A percentile compares a stretch with the other conserved stretches of the same genome.
Conservation (phyloP, 2,113 vertebrate species). For the cattle (Bos taurus) region DNA sequence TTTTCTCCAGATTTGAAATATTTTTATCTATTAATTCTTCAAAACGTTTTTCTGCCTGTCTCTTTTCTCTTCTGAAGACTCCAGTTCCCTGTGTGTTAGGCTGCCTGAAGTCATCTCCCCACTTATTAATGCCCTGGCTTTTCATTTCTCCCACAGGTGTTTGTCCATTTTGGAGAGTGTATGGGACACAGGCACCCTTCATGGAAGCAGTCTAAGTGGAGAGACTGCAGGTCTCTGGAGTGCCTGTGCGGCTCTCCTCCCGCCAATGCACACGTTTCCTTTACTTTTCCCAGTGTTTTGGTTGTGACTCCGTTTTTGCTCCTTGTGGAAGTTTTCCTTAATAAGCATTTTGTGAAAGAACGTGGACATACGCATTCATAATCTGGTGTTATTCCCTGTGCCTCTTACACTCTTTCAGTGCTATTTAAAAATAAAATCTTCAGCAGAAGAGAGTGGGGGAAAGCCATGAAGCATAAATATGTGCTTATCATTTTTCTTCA, state of each 20-base stretch:
- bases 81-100: fast-evolving
- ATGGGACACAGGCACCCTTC: background rate
- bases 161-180: background rate
- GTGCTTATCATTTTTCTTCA: background rate
- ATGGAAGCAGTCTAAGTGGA: background rate
- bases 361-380: background rate
- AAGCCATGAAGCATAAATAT: background rate
- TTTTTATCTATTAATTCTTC: background rate
- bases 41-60: background rate
- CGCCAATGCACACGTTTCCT: fast-evolving
- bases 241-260: fast-evolving
- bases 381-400: background rate
- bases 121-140: background rate
- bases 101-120: background rate
- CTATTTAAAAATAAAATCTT: background rate
- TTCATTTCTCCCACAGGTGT: no score
- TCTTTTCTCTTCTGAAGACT: background rate
- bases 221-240: fast-evolving
- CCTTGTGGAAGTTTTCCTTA: background rate
- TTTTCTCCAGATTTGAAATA: background rate
- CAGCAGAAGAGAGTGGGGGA: background rate
- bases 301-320: background rate
- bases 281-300: background rate
- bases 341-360: background rate
- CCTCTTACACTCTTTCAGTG: background rate